Conservation (phyloP, 1,140 invertebrate genomes). For the Drosophila chauvacae region DNA sequence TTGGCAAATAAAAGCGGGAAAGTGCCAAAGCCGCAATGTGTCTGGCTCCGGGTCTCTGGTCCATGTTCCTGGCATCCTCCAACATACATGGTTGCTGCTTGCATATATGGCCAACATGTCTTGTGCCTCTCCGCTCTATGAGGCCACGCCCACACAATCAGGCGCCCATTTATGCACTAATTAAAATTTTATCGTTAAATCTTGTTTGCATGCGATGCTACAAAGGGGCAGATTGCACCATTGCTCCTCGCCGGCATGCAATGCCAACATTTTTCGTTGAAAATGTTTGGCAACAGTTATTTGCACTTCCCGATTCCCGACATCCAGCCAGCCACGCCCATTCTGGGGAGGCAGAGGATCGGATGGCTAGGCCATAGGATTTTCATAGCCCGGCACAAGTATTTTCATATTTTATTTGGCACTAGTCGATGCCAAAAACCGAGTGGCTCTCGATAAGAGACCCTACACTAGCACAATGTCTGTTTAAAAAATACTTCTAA, state of each 20-base stretch:
- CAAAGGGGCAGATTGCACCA: conserved; percentile 50
- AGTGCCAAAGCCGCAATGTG: conserved; percentile 75
- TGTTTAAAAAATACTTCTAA: neutral
- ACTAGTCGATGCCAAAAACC: conserved; percentile 51
- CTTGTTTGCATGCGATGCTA: conserved; percentile 82
- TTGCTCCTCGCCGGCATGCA: conserved; percentile 39
- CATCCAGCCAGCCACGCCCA: conserved; percentile 26
- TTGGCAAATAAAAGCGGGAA: conserved; percentile 73
- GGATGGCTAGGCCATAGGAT: conserved; percentile 34
- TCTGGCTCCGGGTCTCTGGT: conserved; percentile 32
- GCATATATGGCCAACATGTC: conserved; percentile 47
- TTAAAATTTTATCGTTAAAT: conserved; percentile 84
- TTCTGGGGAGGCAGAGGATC: conserved; percentile 2
- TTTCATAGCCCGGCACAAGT: conserved; percentile 44
- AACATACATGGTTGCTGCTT: neutral
- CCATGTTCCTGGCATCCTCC: conserved; percentile 13
- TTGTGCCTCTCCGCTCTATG: conserved; percentile 39
- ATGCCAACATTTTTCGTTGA: conserved; percentile 73
- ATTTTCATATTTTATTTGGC: conserved; percentile 77
- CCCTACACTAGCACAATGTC: neutral
- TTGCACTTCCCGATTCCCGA: conserved; percentile 65
- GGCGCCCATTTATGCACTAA: conserved; percentile 82
- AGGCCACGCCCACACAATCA: conserved; percentile 79
- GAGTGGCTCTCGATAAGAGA: conserved; percentile 53
- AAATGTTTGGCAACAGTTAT: conserved; percentile 82